phyloP scores from a whole-genome alignment of 2,113 vertebrate species.

The Cygnus buccinator region DNA sequence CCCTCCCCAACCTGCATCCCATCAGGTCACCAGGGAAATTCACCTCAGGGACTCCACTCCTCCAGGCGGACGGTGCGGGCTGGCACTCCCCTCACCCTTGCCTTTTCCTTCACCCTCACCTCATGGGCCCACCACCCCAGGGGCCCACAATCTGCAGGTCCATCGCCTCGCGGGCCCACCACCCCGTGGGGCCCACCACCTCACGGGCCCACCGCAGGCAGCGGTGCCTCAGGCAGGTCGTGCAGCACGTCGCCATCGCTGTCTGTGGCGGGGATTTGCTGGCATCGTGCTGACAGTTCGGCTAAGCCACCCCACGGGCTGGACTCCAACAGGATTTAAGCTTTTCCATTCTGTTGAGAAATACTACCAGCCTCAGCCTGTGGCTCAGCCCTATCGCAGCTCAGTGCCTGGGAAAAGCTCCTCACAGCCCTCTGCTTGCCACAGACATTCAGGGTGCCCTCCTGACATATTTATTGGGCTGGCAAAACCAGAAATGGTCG shows the following conservation, averaged over 20 bases:
- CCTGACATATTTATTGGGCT: slow-evolving; percentile 31
- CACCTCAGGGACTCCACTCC: neutral
- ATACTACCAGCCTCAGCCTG: slow-evolving; percentile 8
- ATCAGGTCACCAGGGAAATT: neutral
- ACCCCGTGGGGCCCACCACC: neutral
- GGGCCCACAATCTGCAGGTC: too few species aligned
- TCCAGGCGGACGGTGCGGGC: too few species aligned
- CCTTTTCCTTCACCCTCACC: too few species aligned
- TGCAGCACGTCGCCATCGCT: neutral
- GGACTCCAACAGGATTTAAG: neutral
- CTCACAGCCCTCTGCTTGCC: neutral
- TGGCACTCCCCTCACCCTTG: neutral
- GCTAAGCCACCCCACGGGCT: neutral
- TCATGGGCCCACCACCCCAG: too few species aligned
- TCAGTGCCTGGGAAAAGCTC: neutral
- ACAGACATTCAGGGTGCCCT: slow-evolving; percentile 25
- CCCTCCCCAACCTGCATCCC: neutral
- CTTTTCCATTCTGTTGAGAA: slow-evolving; percentile 4
- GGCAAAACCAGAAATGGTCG: slow-evolving; percentile 2
- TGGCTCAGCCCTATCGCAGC: neutral
- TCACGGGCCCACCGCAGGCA: neutral
- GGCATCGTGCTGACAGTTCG: neutral
- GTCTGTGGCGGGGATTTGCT: neutral
- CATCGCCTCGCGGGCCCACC: too few species aligned
- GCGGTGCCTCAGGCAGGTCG: neutral